Evolutionary conservation across 1,140 invertebrate species (phyloP).

Genomic region (Saccostrea glomerata): DNA sequence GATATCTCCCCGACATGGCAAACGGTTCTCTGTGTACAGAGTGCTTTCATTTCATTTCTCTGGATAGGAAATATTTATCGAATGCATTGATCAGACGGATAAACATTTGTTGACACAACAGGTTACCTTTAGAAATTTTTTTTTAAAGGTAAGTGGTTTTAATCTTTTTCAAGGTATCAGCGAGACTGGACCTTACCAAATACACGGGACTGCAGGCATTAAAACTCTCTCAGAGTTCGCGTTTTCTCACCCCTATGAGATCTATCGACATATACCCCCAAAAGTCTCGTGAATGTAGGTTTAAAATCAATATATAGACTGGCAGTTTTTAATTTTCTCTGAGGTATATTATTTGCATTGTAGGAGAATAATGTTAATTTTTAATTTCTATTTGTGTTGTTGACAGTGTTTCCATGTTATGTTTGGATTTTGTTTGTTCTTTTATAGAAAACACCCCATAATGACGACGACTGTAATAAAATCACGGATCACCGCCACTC

Average conservation of each 20-base stretch:
- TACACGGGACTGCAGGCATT: not conserved
- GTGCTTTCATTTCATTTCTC: not conserved
- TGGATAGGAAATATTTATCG: conserved; percentile 3
- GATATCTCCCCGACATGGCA: not conserved
- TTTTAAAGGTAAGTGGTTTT: conserved; percentile 11
- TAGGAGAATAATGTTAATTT: not conserved
- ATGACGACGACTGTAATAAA: conserved; percentile 26
- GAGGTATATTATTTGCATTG: not conserved
- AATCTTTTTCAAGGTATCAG: not conserved
- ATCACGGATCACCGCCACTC: conserved; percentile 2
- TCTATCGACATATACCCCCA: not conserved
- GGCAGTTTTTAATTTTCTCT: not conserved
- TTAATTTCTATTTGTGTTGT: not conserved
- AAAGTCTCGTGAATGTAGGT: not conserved
- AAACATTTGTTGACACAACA: conserved; percentile 17
- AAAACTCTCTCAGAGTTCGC: not conserved
- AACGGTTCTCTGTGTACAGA: not conserved
- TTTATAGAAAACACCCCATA: not conserved
- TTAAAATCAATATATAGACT: not conserved
- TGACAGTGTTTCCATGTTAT: not conserved
- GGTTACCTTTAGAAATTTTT: not conserved
- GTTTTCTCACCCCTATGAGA: not conserved
- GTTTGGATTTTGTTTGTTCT: not conserved
- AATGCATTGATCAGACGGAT: conserved; percentile 25
- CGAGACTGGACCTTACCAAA: not conserved